Base-by-base conservation (phyloP, 2,113 vertebrate genomes). In the Silurus meridionalis region DNA sequence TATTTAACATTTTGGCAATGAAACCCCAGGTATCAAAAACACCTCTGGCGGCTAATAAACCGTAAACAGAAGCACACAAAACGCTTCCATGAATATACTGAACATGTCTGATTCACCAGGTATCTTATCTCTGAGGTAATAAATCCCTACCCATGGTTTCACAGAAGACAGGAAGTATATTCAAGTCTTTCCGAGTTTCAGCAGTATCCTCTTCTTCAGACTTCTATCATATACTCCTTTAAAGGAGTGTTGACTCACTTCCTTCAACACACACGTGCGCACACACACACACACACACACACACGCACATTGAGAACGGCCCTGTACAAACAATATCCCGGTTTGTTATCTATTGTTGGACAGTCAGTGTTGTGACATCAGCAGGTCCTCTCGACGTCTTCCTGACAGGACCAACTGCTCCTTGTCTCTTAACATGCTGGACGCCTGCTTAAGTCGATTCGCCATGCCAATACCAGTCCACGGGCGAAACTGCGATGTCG, bases 391-490 rank as follows among this genome's bases (percentile, higher is more conserved):
- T 21, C 1, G 25, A 77, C 57, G 67, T 87, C 82, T 64, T 55
- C 87, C 81, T 85, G 87, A 89, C 87, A 87, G 50, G 25, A 85
- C 67, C 89, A 85, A 87, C 79, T 87, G 85, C 86, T 71, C 14
- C 3, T 37, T 78, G 72, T n/a, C 57, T 87, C 21, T 69, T 83
- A 61, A 82, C 48, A 61, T 14, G 52, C 66, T 15, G 48, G 37
- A 64, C 8, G 21, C 0, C 25, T 0, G 50, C 85, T 74, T 69
- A 8, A 19, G 46, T 57, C 71, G 8, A 75, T 75, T 83, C 58
- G 57, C n/a, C 4, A 50, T 83, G 85, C 77, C 85, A 87, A 48
- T 53, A 87, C 52, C 85, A 83, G 80, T 74, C 25, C 69, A n/a
- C 48, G 37, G 64, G 53, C 8, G 25, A 63, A 74, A 53, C 23